A percentile compares a stretch with the other conserved stretches of the same genome.
Evolutionary conservation across 2,888 invertebrate species (phyloP).

Genomic region (Helicoverpa assulta): DNA sequence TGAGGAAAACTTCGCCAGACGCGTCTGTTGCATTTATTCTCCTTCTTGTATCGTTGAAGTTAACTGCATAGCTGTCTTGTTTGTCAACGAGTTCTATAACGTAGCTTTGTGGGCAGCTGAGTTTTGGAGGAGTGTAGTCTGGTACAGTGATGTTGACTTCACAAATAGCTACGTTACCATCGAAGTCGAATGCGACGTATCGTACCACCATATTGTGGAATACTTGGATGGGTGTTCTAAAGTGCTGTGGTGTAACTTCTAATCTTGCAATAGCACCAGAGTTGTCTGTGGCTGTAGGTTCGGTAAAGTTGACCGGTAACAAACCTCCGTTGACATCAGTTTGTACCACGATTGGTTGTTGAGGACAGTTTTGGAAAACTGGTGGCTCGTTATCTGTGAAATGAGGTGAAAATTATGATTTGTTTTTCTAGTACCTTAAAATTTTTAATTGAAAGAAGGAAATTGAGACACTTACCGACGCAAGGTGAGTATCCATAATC

Average conservation of each 20-base stretch:
- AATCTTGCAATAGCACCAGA: constrained; percentile 98
- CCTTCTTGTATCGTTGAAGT: constrained; percentile 96
- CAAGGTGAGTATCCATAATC: constrained; percentile 98
- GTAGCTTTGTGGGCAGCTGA: constrained; percentile 98
- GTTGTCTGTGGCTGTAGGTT: constrained; percentile 98
- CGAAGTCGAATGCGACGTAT: constrained; percentile 99
- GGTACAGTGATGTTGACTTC: constrained; percentile 98
- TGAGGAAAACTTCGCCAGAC: constrained; percentile 96
- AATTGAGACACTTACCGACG: constrained; percentile 91
- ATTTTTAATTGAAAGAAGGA: background rate
- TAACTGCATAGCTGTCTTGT: constrained; percentile 97
- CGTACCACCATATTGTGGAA: constrained; percentile 98
- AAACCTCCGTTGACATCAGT: constrained; percentile 97
- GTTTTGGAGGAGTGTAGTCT: constrained; percentile 96
- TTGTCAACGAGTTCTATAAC: constrained; percentile 97
- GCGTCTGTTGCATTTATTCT: constrained; percentile 96
- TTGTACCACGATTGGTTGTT: constrained; percentile 96
- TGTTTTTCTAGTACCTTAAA: background rate
- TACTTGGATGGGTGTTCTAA: constrained; percentile 96
- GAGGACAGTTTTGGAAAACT: constrained; percentile 98
- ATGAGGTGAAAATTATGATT: constrained; percentile 59
- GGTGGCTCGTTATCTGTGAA: constrained; percentile 97
- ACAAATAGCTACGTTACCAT: constrained; percentile 99
- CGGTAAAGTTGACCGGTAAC: constrained; percentile 97
- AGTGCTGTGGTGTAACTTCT: constrained; percentile 97